Conservation (phyloP, 1,140 invertebrate species). For the Drosophila kepulauana region DNA sequence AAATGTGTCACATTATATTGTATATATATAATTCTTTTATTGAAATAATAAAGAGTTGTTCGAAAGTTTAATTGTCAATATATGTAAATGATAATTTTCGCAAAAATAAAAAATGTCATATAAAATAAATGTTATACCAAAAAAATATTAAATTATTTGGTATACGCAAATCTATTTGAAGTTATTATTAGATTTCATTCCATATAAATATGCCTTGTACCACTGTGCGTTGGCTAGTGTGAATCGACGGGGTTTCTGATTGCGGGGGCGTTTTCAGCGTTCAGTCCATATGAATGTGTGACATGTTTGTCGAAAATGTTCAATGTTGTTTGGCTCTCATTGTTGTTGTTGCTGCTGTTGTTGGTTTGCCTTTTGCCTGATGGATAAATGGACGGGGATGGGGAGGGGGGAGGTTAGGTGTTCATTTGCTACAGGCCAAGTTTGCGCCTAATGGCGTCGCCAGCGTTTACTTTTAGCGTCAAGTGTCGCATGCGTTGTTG, state of each 20-base stretch:
- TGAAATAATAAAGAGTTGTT: too few species aligned
- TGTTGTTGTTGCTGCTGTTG: constrained; percentile 10
- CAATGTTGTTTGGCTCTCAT: constrained; percentile 70
- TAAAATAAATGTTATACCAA: too few species aligned
- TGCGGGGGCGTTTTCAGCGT: constrained; percentile 49
- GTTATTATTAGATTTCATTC: not conserved
- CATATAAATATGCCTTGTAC: not conserved
- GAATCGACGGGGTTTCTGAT: constrained; percentile 36
- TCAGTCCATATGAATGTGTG: constrained; percentile 72
- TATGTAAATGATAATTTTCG: too few species aligned
- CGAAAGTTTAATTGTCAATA: too few species aligned
- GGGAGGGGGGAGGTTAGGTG: constrained; percentile 41
- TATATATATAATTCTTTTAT: too few species aligned
- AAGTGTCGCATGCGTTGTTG: constrained; percentile 55
- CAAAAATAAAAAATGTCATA: too few species aligned
- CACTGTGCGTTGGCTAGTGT: constrained; percentile 29
- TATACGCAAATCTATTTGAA: too few species aligned
- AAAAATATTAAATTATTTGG: too few species aligned
- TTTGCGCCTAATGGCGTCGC: constrained; percentile 74
- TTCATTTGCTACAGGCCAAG: constrained; percentile 59
- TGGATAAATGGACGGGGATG: constrained; percentile 31
- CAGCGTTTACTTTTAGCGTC: constrained; percentile 78
- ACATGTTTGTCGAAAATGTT: constrained; percentile 82
- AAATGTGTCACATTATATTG: too few species aligned
- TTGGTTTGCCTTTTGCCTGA: constrained; percentile 37